These are phyloP conservation scores for Liopterus haemorrhoidalis DNA, from an alignment of 2,888 invertebrate genomes.

Conservation along the genomic window DNA sequence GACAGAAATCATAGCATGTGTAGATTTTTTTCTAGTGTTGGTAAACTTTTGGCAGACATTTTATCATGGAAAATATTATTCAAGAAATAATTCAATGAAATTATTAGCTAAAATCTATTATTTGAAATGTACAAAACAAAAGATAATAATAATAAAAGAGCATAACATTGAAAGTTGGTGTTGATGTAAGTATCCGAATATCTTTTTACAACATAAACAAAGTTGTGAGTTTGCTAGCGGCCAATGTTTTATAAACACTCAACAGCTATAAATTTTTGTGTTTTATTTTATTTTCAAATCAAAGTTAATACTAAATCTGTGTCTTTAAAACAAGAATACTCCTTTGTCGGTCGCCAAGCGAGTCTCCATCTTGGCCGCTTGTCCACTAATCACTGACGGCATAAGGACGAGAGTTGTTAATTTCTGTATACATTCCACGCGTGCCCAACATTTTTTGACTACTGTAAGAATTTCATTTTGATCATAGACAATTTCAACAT, in stretches of 20 bases:
- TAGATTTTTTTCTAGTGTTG: too few species aligned
- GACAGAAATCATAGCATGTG: too few species aligned
- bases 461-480: constrained; percentile 45
- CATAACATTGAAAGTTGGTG: too few species aligned
- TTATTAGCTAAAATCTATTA: too few species aligned
- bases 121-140: too few species aligned
- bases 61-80: too few species aligned
- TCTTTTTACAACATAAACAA: too few species aligned
- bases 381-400: constrained; percentile 26
- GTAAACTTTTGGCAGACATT: too few species aligned
- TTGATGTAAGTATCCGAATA: too few species aligned
- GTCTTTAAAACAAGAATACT: constrained; percentile 41
- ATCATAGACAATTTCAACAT: constrained; percentile 32
- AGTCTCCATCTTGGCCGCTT: constrained; percentile 27
- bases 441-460: constrained; percentile 44
- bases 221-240: constrained; percentile 24
- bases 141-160: too few species aligned
- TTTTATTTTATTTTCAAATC: constrained; percentile 40
- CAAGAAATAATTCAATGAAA: too few species aligned
- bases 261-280: constrained; percentile 43
- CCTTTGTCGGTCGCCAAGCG: constrained; percentile 42
- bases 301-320: constrained; percentile 45
- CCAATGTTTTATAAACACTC: constrained; percentile 45
- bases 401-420: constrained; percentile 36
- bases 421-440: constrained; percentile 37